phyloP scores from a whole-genome alignment of 2,888 invertebrate species.

The Leptogaster cylindrica region DNA sequence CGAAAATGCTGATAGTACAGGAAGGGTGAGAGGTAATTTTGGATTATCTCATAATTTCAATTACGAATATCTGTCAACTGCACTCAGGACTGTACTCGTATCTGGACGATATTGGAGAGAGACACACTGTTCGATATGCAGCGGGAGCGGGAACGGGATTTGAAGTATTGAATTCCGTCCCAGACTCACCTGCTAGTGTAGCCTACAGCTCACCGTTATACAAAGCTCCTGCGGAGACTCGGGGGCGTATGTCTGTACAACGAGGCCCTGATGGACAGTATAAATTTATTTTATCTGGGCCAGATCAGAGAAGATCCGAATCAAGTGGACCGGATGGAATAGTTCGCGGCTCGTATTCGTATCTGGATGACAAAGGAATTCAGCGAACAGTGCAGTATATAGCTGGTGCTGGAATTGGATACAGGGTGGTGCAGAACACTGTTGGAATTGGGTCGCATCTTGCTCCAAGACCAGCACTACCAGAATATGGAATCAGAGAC shows the following conservation, averaged over 20 bases:
- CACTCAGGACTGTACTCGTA: conserved; percentile 71
- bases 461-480: conserved; percentile 62
- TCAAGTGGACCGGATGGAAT: conserved; percentile 75
- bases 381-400: conserved; percentile 80
- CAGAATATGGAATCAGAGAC: conserved; percentile 63
- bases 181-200: conserved; percentile 68
- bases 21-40: conserved; percentile 66
- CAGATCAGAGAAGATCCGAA: conserved; percentile 77
- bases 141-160: conserved; percentile 79
- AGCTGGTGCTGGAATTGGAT: conserved; percentile 79
- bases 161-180: conserved; percentile 75
- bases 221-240: conserved; percentile 68
- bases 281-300: conserved; percentile 77
- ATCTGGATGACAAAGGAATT: conserved; percentile 78
- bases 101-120: conserved; percentile 76
- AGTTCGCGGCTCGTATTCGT: conserved; percentile 78
- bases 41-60: not conserved
- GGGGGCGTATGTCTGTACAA: conserved; percentile 76
- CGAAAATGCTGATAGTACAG: conserved; percentile 70
- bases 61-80: not conserved
- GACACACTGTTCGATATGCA: conserved; percentile 77
- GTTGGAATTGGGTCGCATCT: conserved; percentile 67
- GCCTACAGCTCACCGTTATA: conserved; percentile 71
- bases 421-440: conserved; percentile 73
- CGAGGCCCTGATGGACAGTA: conserved; percentile 77